Evolutionary conservation across 2,113 vertebrate species (phyloP), one percentile per base, ranked within the genome.

Genomic region (Telmatochromis sp.): DNA sequence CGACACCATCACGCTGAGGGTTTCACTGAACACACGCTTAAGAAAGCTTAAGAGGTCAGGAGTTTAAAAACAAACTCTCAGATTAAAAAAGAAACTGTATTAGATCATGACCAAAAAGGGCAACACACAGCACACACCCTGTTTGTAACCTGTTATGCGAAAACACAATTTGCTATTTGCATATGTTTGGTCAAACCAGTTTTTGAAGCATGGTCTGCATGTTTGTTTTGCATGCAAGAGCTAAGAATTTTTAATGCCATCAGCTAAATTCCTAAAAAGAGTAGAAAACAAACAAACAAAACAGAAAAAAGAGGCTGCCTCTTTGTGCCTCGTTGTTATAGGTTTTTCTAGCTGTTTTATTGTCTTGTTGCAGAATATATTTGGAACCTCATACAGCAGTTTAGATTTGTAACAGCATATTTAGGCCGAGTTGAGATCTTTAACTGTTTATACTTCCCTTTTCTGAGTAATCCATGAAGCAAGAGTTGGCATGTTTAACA

Each of bases 121-220:
- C 78, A 81, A 85, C 87, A 49, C 79, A 58, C 73, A 28, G 86
- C 51, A 54, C 92, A 90, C 81, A 31, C 73, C 82, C 86, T 84
- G 60, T 55, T 73, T 73, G 21, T 40, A 31, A 80, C 60, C 28
- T 78, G 45, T 65, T 78, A 12, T 19, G 14, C 42, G 2, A 84
- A 65, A 89, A 92, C 45, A 86, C 78, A 87, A 68, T 73, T 26
- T 6, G 21, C 17, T 89, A 65, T 51, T 15, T 23, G 28, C 7
- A 65, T 9, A 57, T 23, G 8, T 33, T 73, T 5, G 7, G 89
- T 83, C 85, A 57, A 89, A 93, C 90, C 89, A 51, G 90, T 87
- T 93, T 75, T 79, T 75, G 42, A 82, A 68, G 83, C 84, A 40
- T 89, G 70, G n/a, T 10, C 23, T 47, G 11, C 40, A 54, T 51